Evolutionary conservation across 2,797 vertebrate genomes (phyloP).

Genomic region (Ceryle rudis): DNA sequence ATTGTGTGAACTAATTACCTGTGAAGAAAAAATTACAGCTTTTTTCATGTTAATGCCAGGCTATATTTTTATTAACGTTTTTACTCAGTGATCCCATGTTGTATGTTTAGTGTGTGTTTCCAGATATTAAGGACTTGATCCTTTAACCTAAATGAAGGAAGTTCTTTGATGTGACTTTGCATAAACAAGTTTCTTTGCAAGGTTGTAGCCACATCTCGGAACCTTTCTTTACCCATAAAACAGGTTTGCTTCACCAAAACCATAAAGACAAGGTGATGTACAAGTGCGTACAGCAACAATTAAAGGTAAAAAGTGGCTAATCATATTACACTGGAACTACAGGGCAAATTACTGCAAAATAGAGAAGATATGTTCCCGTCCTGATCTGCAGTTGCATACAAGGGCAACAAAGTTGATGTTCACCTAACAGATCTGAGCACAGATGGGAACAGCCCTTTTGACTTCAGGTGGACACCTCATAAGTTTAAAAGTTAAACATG

Average conservation of each 20-base stretch:
- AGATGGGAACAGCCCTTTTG: neutral
- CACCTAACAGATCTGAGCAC: neutral
- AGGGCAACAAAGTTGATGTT: neutral
- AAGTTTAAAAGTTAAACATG: neutral
- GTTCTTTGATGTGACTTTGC: neutral
- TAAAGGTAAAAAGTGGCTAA: neutral
- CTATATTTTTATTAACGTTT: constrained; percentile 43
- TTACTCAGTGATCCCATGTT: neutral
- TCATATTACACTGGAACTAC: neutral
- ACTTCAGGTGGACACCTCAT: neutral
- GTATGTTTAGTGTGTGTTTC: constrained; percentile 20
- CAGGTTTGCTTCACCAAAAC: neutral
- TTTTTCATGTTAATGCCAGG: constrained; percentile 39
- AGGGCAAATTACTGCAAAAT: neutral
- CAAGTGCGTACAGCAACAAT: neutral
- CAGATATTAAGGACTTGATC: neutral
- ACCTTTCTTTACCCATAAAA: neutral
- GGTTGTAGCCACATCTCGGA: neutral
- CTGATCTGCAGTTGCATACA: neutral
- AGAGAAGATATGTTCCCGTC: neutral
- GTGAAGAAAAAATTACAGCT: constrained; percentile 42
- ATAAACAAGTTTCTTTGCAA: neutral
- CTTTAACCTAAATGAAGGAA: neutral
- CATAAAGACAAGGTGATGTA: neutral
- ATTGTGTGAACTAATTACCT: constrained; percentile 66